Evolutionary conservation across 2,113 vertebrate species (phyloP).

Genomic region (Chunga burmeisteri): DNA sequence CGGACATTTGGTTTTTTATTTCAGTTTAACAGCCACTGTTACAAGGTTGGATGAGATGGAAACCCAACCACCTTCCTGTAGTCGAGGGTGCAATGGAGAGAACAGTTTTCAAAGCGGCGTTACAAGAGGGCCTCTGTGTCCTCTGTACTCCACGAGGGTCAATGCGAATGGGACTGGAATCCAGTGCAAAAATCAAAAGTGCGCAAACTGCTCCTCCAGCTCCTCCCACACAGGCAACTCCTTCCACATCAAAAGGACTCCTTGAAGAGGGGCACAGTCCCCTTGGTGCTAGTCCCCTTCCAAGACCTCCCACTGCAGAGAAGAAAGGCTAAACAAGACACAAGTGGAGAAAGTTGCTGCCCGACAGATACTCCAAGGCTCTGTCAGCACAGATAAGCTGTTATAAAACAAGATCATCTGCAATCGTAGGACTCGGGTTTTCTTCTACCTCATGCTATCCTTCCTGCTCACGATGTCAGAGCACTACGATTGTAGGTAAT

Average conservation of each 20-base stretch:
- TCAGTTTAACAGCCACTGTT: not conserved
- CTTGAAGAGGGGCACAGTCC: not conserved
- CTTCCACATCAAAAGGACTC: not conserved
- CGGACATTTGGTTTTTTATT: not conserved
- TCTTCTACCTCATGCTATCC: not conserved
- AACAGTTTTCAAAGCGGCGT: not conserved
- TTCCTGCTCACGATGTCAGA: not conserved
- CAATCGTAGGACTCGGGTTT: not conserved
- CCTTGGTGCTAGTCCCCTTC: not conserved
- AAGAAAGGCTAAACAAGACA: not conserved
- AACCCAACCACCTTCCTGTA: not conserved
- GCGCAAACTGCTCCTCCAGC: not conserved
- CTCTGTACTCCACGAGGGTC: not conserved
- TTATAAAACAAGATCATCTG: not conserved
- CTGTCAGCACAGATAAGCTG: not conserved
- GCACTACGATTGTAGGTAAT: not conserved
- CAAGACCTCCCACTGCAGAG: not conserved
- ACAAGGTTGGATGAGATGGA: not conserved
- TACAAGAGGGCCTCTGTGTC: fast-evolving
- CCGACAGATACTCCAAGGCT: not conserved
- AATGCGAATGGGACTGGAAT: fast-evolving
- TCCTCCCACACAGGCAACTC: not conserved
- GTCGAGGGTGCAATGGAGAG: not conserved
- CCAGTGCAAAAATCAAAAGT: not conserved
- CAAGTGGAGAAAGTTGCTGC: not conserved